A percentile compares a stretch with the other conserved stretches of the same genome.
Evolutionary conservation across 53 echinoderm and acorn worm species (phyloP).

Genomic region (Holothuria leucospilota): DNA sequence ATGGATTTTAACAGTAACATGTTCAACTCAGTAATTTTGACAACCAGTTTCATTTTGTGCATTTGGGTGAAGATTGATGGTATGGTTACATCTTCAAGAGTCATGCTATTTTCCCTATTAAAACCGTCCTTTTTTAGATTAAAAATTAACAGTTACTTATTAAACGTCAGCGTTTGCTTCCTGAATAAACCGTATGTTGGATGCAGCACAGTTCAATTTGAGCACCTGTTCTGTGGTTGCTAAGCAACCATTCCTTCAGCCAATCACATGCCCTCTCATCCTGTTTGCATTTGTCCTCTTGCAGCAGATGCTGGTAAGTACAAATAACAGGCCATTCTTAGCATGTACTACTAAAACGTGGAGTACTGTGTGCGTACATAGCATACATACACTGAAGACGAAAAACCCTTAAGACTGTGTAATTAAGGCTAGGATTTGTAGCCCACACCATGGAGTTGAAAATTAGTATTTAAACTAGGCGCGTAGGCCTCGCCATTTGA

Average conservation of each 20-base stretch:
- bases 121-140: slow-evolving; percentile 2
- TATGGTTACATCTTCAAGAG: background rate
- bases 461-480: slow-evolving; percentile 47
- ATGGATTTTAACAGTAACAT: no score
- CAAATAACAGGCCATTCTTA: slow-evolving; percentile 24
- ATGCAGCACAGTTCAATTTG: slow-evolving; percentile 34
- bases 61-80: background rate
- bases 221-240: slow-evolving; percentile 36
- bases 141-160: slow-evolving; percentile 43
- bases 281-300: slow-evolving; percentile 36
- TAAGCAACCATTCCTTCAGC: slow-evolving; percentile 22
- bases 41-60: no score
- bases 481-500: slow-evolving; percentile 35
- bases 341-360: slow-evolving; percentile 8
- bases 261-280: slow-evolving; percentile 21
- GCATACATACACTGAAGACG: background rate
- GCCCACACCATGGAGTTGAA: background rate
- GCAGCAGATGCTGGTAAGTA: slow-evolving; percentile 41
- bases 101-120: background rate
- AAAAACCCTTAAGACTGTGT: background rate
- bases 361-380: background rate
- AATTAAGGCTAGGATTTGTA: slow-evolving; percentile 26
- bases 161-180: slow-evolving; percentile 20
- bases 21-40: no score
- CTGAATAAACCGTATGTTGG: slow-evolving; percentile 33